phyloP scores from a whole-genome alignment of 2,888 invertebrate genomes.

The Nesidiocoris tenuis region DNA sequence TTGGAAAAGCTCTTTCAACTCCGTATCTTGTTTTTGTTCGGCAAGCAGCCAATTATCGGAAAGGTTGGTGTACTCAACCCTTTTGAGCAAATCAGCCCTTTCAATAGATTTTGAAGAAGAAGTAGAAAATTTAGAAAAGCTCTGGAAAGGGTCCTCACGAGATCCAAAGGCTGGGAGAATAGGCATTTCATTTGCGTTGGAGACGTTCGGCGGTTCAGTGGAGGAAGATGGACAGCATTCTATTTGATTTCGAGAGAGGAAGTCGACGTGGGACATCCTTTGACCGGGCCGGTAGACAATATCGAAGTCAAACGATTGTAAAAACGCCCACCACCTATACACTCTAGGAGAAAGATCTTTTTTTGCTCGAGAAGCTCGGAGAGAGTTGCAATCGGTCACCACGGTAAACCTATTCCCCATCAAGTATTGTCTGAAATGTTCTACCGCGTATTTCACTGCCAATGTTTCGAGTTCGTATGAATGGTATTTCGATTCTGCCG shows the following conservation, averaged over 20 bases:
- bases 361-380: not conserved
- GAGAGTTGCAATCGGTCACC: constrained; percentile 12
- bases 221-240: too few species aligned
- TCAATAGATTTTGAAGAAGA: too few species aligned
- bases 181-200: too few species aligned
- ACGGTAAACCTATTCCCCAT: not conserved
- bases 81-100: too few species aligned
- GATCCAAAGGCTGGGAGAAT: too few species aligned
- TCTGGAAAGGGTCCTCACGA: too few species aligned
- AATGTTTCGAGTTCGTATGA: constrained; percentile 11
- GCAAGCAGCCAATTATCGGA: constrained; percentile 4
- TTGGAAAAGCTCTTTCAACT: not conserved
- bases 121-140: too few species aligned
- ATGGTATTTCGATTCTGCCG: constrained; percentile 1
- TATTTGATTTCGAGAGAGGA: too few species aligned
- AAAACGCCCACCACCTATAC: not conserved
- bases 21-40: not conserved
- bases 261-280: constrained; percentile 52
- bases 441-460: not conserved
- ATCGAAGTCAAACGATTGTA: constrained; percentile 7
- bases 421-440: too few species aligned
- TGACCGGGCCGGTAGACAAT: not conserved
- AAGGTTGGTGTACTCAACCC: too few species aligned
- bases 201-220: too few species aligned
- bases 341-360: constrained; percentile 4